A percentile compares a stretch with the other conserved stretches of the same genome.
These are phyloP conservation scores for Sternarchorhynchus goeldii DNA, from an alignment of 2,797 vertebrate species.

Conservation along the genomic window DNA sequence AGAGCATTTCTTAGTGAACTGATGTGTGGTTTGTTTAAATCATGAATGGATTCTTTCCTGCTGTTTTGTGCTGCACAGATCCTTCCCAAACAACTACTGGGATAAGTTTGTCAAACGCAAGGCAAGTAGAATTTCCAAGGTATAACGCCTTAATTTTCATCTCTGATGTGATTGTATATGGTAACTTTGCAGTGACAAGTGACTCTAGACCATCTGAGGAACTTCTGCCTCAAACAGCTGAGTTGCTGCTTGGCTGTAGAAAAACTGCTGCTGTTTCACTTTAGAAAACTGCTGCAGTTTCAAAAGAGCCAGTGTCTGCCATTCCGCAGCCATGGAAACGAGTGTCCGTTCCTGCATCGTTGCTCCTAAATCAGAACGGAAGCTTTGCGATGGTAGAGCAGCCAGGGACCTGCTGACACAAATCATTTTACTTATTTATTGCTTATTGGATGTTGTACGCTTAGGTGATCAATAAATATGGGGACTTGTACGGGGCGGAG, in stretches of 20 bases:
- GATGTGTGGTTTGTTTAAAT: neutral
- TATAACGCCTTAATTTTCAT: neutral
- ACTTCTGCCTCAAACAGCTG: no score
- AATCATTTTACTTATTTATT: neutral
- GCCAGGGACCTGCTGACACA: neutral
- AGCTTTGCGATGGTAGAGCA: neutral
- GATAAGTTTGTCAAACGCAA: conserved; percentile 99
- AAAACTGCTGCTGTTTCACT: neutral
- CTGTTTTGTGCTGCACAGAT: conserved; percentile 74
- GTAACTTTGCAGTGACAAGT: no score
- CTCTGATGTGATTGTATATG: neutral
- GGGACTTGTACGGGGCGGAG: conserved; percentile 94
- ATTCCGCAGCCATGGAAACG: neutral
- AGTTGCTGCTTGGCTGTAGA: no score
- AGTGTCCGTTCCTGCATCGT: neutral
- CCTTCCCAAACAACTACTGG: conserved; percentile 99
- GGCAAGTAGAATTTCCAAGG: conserved; percentile 71
- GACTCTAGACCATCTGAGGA: no score
- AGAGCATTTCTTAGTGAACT: neutral
- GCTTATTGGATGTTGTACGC: conserved; percentile 5
- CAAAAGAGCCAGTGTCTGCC: neutral
- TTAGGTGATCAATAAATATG: conserved; percentile 98
- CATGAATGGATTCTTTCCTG: neutral
- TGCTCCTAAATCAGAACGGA: neutral
- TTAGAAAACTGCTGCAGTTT: neutral